These are phyloP conservation scores for Phoenoteleia sp. DNA, from an alignment of 2,888 invertebrate genomes.

Conservation along the genomic window DNA sequence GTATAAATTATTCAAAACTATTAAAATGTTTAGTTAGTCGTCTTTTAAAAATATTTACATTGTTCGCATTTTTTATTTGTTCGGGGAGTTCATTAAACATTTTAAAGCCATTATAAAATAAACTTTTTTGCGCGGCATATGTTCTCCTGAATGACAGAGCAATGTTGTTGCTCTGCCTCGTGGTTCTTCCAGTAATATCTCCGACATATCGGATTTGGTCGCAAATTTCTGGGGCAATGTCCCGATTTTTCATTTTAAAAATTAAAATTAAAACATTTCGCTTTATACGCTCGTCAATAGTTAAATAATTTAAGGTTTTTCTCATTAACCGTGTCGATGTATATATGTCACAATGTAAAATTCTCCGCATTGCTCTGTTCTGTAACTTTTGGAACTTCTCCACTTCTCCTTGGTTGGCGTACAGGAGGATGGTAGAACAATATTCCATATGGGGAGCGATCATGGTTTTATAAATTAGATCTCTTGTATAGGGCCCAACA, in stretches of 20 bases:
- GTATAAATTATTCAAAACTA: not conserved
- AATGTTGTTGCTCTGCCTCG: constrained; percentile 4
- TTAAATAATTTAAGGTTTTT: constrained; percentile 10
- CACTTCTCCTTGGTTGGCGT: too few relatives aligned
- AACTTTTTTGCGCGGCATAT: not conserved
- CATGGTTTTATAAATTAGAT: too few relatives aligned
- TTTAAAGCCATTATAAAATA: not conserved
- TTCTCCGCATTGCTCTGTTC: too few relatives aligned
- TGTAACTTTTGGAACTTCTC: too few relatives aligned
- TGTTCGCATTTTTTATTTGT: not conserved
- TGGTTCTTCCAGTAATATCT: not conserved
- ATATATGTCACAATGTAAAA: too few relatives aligned
- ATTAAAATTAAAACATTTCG: constrained; percentile 23
- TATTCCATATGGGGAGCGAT: too few relatives aligned
- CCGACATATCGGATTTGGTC: not conserved
- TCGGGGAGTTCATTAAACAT: not conserved
- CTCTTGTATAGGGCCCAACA: too few relatives aligned
- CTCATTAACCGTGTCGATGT: constrained; percentile 9
- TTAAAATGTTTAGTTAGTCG: not conserved
- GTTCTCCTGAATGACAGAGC: not conserved
- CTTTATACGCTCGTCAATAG: constrained; percentile 28
- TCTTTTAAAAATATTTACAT: not conserved
- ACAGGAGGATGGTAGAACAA: too few relatives aligned
- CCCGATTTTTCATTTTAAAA: constrained; percentile 8
- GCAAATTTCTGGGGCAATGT: constrained; percentile 18